Conservation (phyloP, 2,888 invertebrate species). For the Coleophora flavipennella region DNA sequence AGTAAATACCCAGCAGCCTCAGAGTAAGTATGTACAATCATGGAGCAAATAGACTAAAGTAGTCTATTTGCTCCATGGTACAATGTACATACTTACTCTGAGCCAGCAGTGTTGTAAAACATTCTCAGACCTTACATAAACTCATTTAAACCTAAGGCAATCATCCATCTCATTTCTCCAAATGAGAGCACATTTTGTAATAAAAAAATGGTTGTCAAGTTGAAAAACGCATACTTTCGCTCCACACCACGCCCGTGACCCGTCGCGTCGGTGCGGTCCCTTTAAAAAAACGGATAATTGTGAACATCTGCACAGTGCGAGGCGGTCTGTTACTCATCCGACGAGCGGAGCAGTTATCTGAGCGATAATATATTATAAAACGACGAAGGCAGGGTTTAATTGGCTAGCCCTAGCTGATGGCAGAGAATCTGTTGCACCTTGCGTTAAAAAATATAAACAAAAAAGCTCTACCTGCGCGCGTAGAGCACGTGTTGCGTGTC, state of each 20-base stretch:
- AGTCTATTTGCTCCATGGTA: too few relatives aligned
- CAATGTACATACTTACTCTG: too few relatives aligned
- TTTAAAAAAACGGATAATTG: conserved; percentile 39
- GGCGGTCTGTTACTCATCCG: conserved; percentile 29
- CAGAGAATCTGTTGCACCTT: conserved; percentile 6
- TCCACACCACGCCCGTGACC: conserved; percentile 11
- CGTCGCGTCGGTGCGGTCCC: conserved; percentile 23
- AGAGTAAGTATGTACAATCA: too few relatives aligned
- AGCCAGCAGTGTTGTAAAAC: too few relatives aligned
- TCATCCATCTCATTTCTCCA: not conserved
- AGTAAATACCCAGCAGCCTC: too few relatives aligned
- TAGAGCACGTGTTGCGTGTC: not conserved
- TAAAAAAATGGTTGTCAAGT: conserved; percentile 19
- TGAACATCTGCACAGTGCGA: conserved; percentile 49
- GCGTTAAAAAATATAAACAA: conserved; percentile 2
- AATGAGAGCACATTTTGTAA: conserved; percentile 1
- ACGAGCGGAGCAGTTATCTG: conserved; percentile 20
- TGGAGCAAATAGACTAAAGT: too few relatives aligned
- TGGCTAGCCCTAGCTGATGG: conserved; percentile 12
- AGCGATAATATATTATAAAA: conserved; percentile 30
- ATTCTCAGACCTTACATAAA: not conserved
- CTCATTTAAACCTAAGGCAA: not conserved
- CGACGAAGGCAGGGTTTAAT: conserved; percentile 26
- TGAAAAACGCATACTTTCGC: conserved; percentile 28
- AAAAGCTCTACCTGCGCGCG: conserved; percentile 5